A percentile compares a stretch with the other conserved stretches of the same genome.
Evolutionary conservation across 2,888 invertebrate species (phyloP).

Genomic region (Proisotoma minuta): DNA sequence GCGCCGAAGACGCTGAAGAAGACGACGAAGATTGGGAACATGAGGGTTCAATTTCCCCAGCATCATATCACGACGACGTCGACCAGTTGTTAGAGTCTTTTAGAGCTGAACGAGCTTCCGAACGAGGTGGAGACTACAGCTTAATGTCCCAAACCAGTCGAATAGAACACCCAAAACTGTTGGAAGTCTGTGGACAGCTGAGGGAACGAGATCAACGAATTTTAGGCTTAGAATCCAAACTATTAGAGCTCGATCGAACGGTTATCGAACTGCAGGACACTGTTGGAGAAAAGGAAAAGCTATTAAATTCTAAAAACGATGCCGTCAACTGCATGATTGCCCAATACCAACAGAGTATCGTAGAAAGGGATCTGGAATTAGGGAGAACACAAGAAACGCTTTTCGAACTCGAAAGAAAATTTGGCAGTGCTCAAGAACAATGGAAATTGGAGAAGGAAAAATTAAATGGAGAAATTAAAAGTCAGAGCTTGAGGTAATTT

Average conservation of each 20-base stretch:
- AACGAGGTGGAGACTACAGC: background rate
- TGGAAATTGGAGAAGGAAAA: constrained; percentile 34
- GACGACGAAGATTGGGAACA: background rate
- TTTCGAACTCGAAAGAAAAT: constrained; percentile 33
- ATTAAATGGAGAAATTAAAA: constrained; percentile 23
- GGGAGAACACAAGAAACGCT: constrained; percentile 30
- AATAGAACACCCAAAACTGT: constrained; percentile 33
- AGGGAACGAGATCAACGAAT: constrained; percentile 33
- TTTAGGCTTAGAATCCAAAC: constrained; percentile 26
- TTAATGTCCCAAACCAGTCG: constrained; percentile 1
- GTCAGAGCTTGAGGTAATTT: constrained; percentile 19
- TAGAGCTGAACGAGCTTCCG: constrained; percentile 12
- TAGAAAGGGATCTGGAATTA: constrained; percentile 31
- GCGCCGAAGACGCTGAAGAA: background rate
- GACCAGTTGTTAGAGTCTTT: constrained; percentile 25
- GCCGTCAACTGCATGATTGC: constrained; percentile 30
- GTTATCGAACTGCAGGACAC: constrained; percentile 35
- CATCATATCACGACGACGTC: constrained; percentile 19
- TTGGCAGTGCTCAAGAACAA: constrained; percentile 28
- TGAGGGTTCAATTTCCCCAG: constrained; percentile 7
- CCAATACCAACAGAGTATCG: constrained; percentile 31
- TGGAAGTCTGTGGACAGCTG: constrained; percentile 32
- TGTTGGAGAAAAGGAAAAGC: constrained; percentile 33
- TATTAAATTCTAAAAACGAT: constrained; percentile 35
- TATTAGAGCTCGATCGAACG: constrained; percentile 31